Evolutionary conservation across 2,888 invertebrate species (phyloP).

Genomic region (Platerodrilus igneus): DNA sequence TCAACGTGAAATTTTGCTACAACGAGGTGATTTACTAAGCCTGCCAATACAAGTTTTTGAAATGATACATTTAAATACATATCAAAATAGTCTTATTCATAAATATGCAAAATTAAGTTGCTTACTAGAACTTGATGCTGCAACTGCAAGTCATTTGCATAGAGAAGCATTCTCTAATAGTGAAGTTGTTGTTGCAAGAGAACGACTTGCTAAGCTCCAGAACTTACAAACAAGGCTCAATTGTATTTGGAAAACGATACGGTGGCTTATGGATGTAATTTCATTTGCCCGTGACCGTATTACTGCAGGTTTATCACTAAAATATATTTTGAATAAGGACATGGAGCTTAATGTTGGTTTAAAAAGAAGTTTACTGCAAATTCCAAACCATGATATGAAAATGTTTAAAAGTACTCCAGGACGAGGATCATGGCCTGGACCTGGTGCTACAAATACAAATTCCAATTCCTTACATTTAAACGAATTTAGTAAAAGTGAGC

Average conservation of each 20-base stretch:
- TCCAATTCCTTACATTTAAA: constrained; percentile 41
- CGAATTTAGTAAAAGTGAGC: constrained; percentile 82
- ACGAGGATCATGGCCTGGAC: constrained; percentile 83
- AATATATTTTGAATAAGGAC: constrained; percentile 48
- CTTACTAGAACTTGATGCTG: constrained; percentile 86
- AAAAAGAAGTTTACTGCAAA: constrained; percentile 59
- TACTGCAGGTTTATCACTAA: constrained; percentile 42
- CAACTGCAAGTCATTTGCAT: constrained; percentile 87
- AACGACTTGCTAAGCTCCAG: constrained; percentile 74
- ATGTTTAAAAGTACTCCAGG: constrained; percentile 72
- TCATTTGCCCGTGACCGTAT: constrained; percentile 84
- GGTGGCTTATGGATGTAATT: constrained; percentile 96
- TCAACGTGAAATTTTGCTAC: constrained; percentile 77
- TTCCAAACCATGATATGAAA: constrained; percentile 69
- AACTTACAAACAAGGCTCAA: constrained; percentile 84
- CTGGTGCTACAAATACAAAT: constrained; percentile 56
- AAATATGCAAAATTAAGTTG: constrained; percentile 91
- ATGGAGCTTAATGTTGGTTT: constrained; percentile 40
- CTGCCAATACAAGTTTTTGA: constrained; percentile 91
- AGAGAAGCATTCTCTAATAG: constrained; percentile 91
- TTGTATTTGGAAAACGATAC: constrained; percentile 84
- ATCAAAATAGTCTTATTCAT: constrained; percentile 84
- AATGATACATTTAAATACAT: constrained; percentile 93
- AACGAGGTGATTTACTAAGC: constrained; percentile 80
- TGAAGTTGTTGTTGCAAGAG: constrained; percentile 82